Conservation (phyloP, 2,113 vertebrate species). For the Alces alces region DNA sequence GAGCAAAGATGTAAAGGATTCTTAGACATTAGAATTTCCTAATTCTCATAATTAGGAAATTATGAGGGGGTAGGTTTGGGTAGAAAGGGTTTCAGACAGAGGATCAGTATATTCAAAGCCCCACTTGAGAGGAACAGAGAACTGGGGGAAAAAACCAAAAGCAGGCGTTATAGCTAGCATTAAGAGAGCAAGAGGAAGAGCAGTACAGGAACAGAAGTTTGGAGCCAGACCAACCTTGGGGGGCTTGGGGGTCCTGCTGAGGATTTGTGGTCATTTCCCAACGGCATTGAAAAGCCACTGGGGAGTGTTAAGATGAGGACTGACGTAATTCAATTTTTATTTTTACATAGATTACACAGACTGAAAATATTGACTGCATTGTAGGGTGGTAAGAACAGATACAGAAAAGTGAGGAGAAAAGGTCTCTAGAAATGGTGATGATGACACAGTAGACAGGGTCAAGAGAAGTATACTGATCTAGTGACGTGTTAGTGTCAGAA, state of each 20-base stretch:
- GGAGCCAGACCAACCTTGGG: background rate
- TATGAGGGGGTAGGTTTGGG: background rate
- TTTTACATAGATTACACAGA: background rate
- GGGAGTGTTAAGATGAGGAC: background rate
- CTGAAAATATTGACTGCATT: background rate
- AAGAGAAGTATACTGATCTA: background rate
- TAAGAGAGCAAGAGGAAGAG: background rate
- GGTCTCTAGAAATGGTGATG: background rate
- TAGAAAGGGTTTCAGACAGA: background rate
- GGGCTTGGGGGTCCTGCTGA: background rate
- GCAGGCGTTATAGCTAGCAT: background rate
- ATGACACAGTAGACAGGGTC: background rate
- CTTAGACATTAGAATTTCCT: background rate
- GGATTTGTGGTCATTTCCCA: background rate
- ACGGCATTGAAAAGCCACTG: background rate
- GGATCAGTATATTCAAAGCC: background rate
- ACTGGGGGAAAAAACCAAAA: background rate
- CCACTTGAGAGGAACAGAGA: background rate
- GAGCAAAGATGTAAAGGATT: background rate
- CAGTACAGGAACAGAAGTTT: background rate
- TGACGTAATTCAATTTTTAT: background rate
- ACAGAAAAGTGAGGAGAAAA: background rate
- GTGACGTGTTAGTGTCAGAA: background rate
- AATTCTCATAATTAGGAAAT: background rate
- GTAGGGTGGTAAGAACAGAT: background rate